Base-by-base conservation (phyloP, 1,140 invertebrate species). In the Latrodectus geometricus region DNA sequence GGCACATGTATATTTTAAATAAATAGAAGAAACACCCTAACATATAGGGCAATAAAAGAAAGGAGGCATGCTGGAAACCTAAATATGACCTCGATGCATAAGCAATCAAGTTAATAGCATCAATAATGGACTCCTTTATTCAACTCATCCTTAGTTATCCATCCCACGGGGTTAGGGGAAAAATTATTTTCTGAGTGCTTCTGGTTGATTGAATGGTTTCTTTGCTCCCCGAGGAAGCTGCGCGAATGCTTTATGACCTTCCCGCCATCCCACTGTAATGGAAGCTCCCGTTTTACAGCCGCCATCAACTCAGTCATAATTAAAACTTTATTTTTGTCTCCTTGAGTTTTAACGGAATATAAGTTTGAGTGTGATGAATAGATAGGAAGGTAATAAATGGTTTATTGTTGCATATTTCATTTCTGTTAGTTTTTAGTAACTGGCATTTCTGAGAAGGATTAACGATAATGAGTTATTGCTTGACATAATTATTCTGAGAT, bases 1-100 rank as follows among this genome's bases (percentile, higher is more conserved):
- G 1, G 35, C 35, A 35, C 5, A 35, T 1, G 5, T 35, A 35
- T 61, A 61, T 8, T 4, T 61, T 61, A 61, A 61, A 8, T 61
- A 0, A 61, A 61, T 17, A 17, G 21, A 15, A 49, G 48, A 23
- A 50, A 56, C 77, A 35, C 48, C 65, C 61, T 68, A 66, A 79
- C 68, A 79, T 49, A 54, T 76, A 23, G 52, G 74, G 56, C 52
- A 56, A 11, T 56, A 20, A 14, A 15, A 15, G n/a, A 49, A 66
- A 68, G 48, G 17, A 79, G 17, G 9, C 20, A 20, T 48, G 3
- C 49, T 68, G 68, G 49, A 79, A 79, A 50, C 35, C 56, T 15
- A 17, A 68, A 23, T 14, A 20, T 79, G 77, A 79, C 77, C 77
- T 68, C 77, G 56, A 79, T 79, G 77, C 77, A 79, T 79, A 79